A percentile compares a stretch with the other conserved stretches of the same genome.
phyloP scores from a whole-genome alignment of 2,888 invertebrate genomes.

The Lepetodrilus schrolli region DNA sequence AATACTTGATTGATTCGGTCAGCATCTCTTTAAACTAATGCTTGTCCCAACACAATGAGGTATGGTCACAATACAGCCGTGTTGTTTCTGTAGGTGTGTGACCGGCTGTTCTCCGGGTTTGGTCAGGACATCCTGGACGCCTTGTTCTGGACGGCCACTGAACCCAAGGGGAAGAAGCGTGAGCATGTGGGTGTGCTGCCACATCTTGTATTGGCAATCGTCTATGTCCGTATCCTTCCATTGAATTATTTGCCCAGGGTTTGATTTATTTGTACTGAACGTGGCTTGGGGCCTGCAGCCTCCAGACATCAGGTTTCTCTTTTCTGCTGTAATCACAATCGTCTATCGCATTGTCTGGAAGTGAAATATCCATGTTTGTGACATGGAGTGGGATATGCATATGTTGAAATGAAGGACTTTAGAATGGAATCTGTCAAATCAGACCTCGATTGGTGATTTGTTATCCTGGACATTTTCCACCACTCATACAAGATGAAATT shows the following conservation, averaged over 20 bases:
- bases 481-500: too few species aligned
- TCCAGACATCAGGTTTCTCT: neutral
- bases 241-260: too few species aligned
- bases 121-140: constrained; percentile 99
- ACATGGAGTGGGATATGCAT: neutral
- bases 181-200: constrained; percentile 87
- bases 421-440: too few species aligned
- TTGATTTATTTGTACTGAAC: too few species aligned
- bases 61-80: too few species aligned
- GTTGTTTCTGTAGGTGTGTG: constrained; percentile 80
- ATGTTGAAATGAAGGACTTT: too few species aligned
- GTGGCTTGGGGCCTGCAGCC: neutral
- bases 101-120: constrained; percentile 89
- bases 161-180: constrained; percentile 85
- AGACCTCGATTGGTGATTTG: too few species aligned
- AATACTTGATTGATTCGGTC: too few species aligned
- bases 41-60: too few species aligned
- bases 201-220: constrained; percentile 91
- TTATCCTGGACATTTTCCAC: too few species aligned
- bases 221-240: constrained; percentile 95
- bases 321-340: too few species aligned
- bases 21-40: too few species aligned
- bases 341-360: neutral
- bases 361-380: neutral
- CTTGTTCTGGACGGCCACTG: constrained; percentile 98